Conservation (phyloP, 2,113 vertebrate genomes). For the Laticauda laticaudata region DNA sequence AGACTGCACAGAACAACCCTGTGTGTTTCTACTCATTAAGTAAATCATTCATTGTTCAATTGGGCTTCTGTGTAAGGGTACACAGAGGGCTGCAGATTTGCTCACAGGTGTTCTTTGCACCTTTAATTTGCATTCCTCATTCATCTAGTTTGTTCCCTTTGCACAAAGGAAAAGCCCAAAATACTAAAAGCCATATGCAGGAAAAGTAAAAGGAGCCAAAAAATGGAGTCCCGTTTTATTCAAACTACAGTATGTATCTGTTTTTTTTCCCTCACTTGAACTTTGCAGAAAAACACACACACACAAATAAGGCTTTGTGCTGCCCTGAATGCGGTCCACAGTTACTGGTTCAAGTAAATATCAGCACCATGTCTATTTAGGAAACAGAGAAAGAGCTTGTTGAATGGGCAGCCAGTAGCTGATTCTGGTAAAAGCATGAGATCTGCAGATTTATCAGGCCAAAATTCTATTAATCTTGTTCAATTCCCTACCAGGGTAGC, state of each 20-base stretch:
- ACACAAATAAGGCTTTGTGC: conserved; percentile 54
- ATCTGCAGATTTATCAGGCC: not conserved
- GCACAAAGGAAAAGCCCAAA: conserved; percentile 39
- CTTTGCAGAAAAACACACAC: conserved; percentile 36
- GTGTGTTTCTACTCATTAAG: not conserved
- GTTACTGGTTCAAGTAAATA: conserved; percentile 34
- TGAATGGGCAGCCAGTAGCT: not conserved
- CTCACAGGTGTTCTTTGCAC: not conserved
- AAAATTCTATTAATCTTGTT: not conserved
- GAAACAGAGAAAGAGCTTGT: conserved; percentile 37
- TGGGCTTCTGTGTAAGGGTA: not conserved
- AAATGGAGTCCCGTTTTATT: conserved; percentile 39
- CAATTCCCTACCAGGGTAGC: not conserved
- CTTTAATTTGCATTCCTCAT: not conserved
- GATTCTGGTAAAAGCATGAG: not conserved
- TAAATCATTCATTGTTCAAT: not conserved
- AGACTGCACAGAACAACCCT: not conserved
- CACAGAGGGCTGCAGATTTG: not conserved
- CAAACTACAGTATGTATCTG: conserved; percentile 37
- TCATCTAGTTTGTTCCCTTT: not conserved
- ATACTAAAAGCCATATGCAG: conserved; percentile 51
- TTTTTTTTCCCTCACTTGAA: conserved; percentile 54
- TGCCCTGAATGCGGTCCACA: conserved; percentile 34
- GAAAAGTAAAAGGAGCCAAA: conserved; percentile 35
- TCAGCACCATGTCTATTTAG: conserved; percentile 31